A percentile compares a stretch with the other conserved stretches of the same genome.
These are phyloP conservation scores for Pseudomyrmex cubaensis DNA, from an alignment of 1,140 invertebrate genomes.

Conservation along the genomic window DNA sequence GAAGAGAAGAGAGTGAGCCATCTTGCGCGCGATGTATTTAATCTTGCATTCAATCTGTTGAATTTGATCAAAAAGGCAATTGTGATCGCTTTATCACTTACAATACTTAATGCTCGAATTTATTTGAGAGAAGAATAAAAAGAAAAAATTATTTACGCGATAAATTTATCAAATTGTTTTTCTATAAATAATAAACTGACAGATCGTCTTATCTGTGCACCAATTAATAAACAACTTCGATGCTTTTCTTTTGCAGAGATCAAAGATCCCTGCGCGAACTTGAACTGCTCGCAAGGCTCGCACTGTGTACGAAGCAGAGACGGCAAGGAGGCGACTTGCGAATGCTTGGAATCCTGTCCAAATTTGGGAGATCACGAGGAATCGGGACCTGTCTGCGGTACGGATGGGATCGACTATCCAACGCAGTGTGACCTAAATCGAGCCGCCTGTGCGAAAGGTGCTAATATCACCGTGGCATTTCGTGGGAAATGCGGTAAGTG, in stretches of 20 bases:
- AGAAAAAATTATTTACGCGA: too few relatives aligned
- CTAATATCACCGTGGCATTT: conserved; percentile 94
- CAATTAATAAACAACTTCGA: neutral
- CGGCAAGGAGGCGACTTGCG: conserved; percentile 90
- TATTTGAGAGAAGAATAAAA: neutral
- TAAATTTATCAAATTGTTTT: too few relatives aligned
- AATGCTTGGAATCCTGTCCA: conserved; percentile 91
- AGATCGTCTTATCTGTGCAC: too few relatives aligned
- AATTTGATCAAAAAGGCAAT: neutral
- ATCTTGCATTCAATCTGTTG: neutral
- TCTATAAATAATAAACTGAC: too few relatives aligned
- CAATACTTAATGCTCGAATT: neutral
- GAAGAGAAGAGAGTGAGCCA: neutral
- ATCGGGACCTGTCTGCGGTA: conserved; percentile 90
- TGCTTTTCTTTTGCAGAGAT: conserved; percentile 87
- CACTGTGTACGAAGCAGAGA: conserved; percentile 91
- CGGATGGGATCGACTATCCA: conserved; percentile 90
- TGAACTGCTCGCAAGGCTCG: conserved; percentile 91
- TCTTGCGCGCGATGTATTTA: neutral
- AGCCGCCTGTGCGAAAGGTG: conserved; percentile 90
- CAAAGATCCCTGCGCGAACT: conserved; percentile 91
- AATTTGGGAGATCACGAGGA: conserved; percentile 93
- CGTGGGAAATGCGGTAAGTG: conserved; percentile 95
- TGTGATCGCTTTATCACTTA: too few relatives aligned
- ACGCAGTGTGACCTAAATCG: conserved; percentile 93